phyloP scores from a whole-genome alignment of 2,113 vertebrate genomes.

The Spheniscus mendiculus region DNA sequence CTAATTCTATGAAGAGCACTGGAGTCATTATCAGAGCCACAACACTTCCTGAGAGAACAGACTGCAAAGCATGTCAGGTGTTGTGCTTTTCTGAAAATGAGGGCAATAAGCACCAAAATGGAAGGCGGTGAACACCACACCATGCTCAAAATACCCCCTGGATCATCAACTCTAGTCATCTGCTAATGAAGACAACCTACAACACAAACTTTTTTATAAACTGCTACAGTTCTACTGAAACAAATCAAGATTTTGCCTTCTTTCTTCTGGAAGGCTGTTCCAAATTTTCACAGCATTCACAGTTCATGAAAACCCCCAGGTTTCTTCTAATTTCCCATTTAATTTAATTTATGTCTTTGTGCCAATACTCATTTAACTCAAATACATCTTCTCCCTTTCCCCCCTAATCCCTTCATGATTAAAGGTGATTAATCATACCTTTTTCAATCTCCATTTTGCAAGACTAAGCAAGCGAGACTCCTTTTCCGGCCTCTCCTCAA shows the following conservation, averaged over 20 bases:
- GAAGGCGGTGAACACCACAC: fast-evolving
- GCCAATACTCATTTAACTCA: background rate
- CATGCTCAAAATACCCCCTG: background rate
- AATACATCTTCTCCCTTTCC: background rate
- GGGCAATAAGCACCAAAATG: background rate
- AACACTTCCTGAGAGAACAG: background rate
- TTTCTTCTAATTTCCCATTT: background rate
- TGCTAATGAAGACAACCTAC: background rate
- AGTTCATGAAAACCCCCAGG: background rate
- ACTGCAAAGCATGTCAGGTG: background rate
- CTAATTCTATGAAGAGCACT: background rate
- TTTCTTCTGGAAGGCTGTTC: background rate
- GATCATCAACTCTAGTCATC: background rate
- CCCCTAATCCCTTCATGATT: background rate
- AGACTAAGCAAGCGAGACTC: background rate
- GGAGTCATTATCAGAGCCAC: background rate
- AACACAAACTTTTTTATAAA: background rate
- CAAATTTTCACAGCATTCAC: background rate
- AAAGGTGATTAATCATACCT: background rate
- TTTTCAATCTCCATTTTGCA: background rate
- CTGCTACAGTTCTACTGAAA: background rate
- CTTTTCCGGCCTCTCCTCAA: background rate
- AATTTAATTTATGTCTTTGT: background rate
- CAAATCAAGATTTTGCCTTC: background rate
- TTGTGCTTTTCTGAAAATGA: background rate